Percentiles rank a stretch among this genome's conserved stretches.
Conservation (phyloP, 2,113 vertebrate genomes). For the Bathybates hornii region DNA sequence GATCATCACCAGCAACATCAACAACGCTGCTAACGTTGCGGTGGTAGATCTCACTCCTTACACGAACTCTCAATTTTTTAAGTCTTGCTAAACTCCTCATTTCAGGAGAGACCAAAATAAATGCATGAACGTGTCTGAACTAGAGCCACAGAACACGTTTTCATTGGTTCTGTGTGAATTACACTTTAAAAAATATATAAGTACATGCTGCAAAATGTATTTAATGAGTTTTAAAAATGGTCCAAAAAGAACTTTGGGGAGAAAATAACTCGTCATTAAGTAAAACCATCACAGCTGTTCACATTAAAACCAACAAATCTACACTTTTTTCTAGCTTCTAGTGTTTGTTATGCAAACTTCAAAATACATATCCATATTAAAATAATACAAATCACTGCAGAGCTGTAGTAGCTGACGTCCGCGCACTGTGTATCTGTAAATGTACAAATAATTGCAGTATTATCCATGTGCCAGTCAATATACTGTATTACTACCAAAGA, state of each 20-base stretch:
- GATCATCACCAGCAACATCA: not conserved
- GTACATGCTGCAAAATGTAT: not conserved
- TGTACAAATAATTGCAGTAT: not conserved
- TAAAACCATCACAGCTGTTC: not conserved
- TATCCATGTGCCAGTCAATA: not conserved
- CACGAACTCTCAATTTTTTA: not conserved
- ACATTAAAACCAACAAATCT: not conserved
- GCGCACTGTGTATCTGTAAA: not conserved
- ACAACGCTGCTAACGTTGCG: fast-evolving
- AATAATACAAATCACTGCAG: not conserved
- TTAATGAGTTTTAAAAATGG: not conserved
- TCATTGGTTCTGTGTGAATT: not conserved
- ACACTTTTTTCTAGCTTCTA: not conserved
- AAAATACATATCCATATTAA: not conserved
- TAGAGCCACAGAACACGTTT: not conserved
- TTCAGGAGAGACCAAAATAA: not conserved
- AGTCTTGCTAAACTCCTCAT: not conserved
- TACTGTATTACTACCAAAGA: not conserved
- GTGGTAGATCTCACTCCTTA: not conserved
- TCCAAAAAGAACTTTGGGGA: not conserved
- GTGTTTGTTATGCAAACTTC: not conserved
- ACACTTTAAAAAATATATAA: not conserved
- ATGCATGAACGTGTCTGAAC: not conserved
- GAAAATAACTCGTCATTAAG: not conserved
- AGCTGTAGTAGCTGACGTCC: not conserved